Conservation (phyloP, 1,140 invertebrate species). For the Octopus sinensis region DNA sequence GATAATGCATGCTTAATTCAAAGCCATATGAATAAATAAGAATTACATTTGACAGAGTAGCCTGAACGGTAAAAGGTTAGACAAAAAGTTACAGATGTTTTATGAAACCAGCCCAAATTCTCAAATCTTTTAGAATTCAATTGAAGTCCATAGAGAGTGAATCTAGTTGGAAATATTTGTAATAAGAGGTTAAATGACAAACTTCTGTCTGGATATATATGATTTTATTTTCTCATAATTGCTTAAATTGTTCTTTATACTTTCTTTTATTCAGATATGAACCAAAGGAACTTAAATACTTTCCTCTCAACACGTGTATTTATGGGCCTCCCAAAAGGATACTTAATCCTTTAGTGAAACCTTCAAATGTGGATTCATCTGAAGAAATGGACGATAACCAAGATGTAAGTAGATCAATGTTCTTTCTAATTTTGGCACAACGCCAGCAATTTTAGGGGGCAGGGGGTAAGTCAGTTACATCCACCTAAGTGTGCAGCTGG, state of each 20-base stretch:
- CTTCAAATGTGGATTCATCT: constrained; percentile 26
- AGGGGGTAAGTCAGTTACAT: too few relatives aligned
- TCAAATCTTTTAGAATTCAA: too few relatives aligned
- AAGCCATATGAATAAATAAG: too few relatives aligned
- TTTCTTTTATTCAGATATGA: constrained; percentile 61
- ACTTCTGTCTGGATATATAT: neutral
- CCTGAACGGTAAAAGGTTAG: too few relatives aligned
- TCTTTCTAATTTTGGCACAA: neutral
- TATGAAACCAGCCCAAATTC: too few relatives aligned
- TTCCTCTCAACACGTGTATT: constrained; percentile 86
- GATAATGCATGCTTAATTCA: too few relatives aligned
- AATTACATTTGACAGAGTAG: too few relatives aligned
- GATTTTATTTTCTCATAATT: neutral
- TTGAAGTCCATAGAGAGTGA: too few relatives aligned
- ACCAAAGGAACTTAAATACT: constrained; percentile 70
- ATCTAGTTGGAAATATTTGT: too few relatives aligned
- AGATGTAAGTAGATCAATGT: neutral
- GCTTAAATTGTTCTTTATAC: neutral
- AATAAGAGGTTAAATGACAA: neutral
- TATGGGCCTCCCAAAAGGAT: constrained; percentile 67
- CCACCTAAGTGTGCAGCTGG: too few relatives aligned
- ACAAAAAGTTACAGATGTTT: too few relatives aligned
- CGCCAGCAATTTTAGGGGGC: neutral
- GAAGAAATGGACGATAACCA: constrained; percentile 1
- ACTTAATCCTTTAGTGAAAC: constrained; percentile 31